Base-by-base conservation (phyloP, 2,888 invertebrate genomes). In the Encarsia formosa region DNA sequence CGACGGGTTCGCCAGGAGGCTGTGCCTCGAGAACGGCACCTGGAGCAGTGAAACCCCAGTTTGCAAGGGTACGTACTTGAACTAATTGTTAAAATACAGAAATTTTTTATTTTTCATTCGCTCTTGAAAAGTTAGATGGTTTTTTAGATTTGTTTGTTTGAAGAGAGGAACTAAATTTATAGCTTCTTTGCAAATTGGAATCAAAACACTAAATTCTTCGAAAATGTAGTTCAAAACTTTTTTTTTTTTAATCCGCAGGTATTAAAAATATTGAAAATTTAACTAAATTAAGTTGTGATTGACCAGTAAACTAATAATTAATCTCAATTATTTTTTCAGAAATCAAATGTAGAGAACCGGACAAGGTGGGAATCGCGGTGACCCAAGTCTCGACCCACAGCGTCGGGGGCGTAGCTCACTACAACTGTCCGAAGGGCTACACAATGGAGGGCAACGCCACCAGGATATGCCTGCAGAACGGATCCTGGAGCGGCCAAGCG, bases 11-110 rank as follows among this genome's bases (percentile, higher is more conserved):
- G 88, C 89, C 3, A 79, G 92, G 46, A 76, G 93, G 53, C 74
- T 91, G 45, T 94, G 93, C 66, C 81, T 90, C 47, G 92, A 93
- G 66, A 88, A 93, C 67, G 91, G 88, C 43, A 91, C 91, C 0
- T 94, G 93, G 94, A 90, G 91, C 65, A 87, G 89, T 16, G 88
- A 88, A 52, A 76, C 85, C 0, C 92, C 93, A 0, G 69, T 76
- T n/a, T 94, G 94, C 69, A 81, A 81, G 78, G 88, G 89, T 88
- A 74, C 66, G 50, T 57, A 34, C 4, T 35, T n/a, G 16, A 16
- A n/a, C n/a, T n/a, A n/a, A n/a, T n/a, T n/a, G n/a, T n/a, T n/a
- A n/a, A n/a, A n/a, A n/a, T 2, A 20, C 9, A 23, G n/a, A 1
- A 9, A 13, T 20, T 57, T 35, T 44, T 52, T 50, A 38, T 49